Conservation (phyloP, 1,140 invertebrate species). For the Triops cancriformis region DNA sequence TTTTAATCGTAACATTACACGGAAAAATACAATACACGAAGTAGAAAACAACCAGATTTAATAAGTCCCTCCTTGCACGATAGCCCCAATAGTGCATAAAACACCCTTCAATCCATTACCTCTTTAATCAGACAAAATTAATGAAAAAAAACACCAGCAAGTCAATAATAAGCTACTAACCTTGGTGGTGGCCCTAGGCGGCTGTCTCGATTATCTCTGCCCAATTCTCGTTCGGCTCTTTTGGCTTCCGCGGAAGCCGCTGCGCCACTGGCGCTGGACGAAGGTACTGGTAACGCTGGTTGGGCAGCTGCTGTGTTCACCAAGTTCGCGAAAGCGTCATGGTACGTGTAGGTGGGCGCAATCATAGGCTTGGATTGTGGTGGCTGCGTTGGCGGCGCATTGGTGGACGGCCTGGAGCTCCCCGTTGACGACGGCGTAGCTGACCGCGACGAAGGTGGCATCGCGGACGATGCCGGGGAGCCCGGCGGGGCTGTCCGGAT, state of each 20-base stretch:
- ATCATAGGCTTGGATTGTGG: neutral
- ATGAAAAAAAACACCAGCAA: no score
- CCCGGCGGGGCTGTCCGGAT: slow-evolving; percentile 32
- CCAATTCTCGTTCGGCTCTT: neutral
- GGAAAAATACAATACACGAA: no score
- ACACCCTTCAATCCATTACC: no score
- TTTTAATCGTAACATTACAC: no score
- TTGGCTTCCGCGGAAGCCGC: neutral
- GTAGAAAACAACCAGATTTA: no score
- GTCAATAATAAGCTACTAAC: slow-evolving; percentile 14
- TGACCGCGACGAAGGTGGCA: slow-evolving; percentile 3
- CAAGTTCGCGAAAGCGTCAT: slow-evolving; percentile 73
- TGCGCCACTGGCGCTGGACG: slow-evolving; percentile 30
- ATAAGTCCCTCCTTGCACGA: no score
- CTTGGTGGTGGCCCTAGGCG: slow-evolving; percentile 18
- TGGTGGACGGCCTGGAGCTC: neutral
- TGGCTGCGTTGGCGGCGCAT: slow-evolving; percentile 15
- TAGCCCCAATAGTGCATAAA: no score
- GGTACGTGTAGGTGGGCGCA: slow-evolving; percentile 32
- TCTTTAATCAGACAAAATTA: no score
- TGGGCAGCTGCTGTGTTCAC: slow-evolving; percentile 79
- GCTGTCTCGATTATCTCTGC: neutral
- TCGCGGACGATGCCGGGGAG: slow-evolving; percentile 18
- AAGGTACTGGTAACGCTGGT: slow-evolving; percentile 69
- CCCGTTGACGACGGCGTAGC: neutral